Base-by-base conservation (phyloP, 2,797 vertebrate genomes). In the Tenualosa ilisha region DNA sequence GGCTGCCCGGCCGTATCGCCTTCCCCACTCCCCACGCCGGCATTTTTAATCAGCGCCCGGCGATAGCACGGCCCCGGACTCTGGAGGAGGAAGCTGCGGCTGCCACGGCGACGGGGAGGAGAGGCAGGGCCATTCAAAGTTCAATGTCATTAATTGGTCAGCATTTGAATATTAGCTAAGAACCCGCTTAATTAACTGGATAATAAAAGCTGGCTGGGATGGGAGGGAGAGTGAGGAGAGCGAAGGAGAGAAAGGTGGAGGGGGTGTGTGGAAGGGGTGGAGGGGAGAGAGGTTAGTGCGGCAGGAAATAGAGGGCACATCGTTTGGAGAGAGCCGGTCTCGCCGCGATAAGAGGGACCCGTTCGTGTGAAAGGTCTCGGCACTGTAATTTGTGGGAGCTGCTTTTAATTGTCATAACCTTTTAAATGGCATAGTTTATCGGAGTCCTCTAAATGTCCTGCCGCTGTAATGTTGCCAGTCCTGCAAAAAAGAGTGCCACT, bases 71-170 rank as follows among this genome's bases (percentile, higher is more conserved):
- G 91, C 89, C 88, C 91, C 93, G 86, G 89, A 81, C 91, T 88
- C 90, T 91, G 89, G 94, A 94, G 92, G 83, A 54, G 72, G 72
- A 84, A 0, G 91, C 90, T 92, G 59, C 12, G 2, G 91, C 90
- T 92, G 89, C 90, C 91, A 91, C 88, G 90, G 93, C 91, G 93
- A 90, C 93, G 92, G 93, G 89, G 85, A 87, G 82, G 56, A 65
- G 89, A 88, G 90, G 88, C 90, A 87, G 92, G 89, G 88, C 87
- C 90, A 89, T 94, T 94, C 94, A 95, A 96, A 96, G 96, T 97
- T 96, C 95, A 95, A 92, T 96, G 94, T 93, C 95, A 96, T 96
- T 97, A 96, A 96, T 96, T 97, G 94, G 94, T 96, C 95, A 96
- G 92, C 95, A 96, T 97, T 96, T 96, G 95, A 95, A 95, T 97